Evolutionary conservation across 2,113 vertebrate species (phyloP), one percentile per base, ranked within the genome.

Genomic region (Cyprinus carpio): DNA sequence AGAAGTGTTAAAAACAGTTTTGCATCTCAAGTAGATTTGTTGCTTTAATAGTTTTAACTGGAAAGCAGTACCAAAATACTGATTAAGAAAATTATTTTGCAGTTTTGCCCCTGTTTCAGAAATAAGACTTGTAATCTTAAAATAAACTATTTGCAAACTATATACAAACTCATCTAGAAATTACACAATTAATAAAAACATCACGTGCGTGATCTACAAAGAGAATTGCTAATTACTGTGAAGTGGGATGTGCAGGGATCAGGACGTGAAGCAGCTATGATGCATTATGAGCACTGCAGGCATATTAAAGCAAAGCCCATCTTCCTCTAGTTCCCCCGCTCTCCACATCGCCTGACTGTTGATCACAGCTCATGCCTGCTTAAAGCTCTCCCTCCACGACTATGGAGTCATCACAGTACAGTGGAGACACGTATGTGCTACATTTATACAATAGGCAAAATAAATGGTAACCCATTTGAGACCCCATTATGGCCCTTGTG

Each of bases 381-480:
- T 64, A 80, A 81, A 81, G 60, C 62, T 81, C 18, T 49, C 37
- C 40, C 60, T 46, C 25, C 79, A 31, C 1, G 9, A 43, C 58
- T 65, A 20, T 64, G 7, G 20, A 79, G 58, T 80, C 37, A 80
- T 80, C 37, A 80, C 78, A 20, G 58, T 46, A 40, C 78, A 64
- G 34, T 29, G 37, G 58, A 64, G n/a, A 80, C 78, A 80, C 78
- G 25, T 62, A 84, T 54, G 64, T 81, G 79, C 84, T 91, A 25
- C 64, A 65, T 75, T 81, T 62, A 37, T 74, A 83, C 72, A 67
- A 46, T 83, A 82, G 65, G n/a, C 46, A 64, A 37, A 83, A 78
- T 71, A 43, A 78, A 40, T 37, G 60, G 60, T 20, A 65, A 49
- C n/a, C 40, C 75, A 77, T 84, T 84, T 76, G 75, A 75, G 74